phyloP scores from a whole-genome alignment of 2,888 invertebrate genomes.

The Clitarchus hookeri region DNA sequence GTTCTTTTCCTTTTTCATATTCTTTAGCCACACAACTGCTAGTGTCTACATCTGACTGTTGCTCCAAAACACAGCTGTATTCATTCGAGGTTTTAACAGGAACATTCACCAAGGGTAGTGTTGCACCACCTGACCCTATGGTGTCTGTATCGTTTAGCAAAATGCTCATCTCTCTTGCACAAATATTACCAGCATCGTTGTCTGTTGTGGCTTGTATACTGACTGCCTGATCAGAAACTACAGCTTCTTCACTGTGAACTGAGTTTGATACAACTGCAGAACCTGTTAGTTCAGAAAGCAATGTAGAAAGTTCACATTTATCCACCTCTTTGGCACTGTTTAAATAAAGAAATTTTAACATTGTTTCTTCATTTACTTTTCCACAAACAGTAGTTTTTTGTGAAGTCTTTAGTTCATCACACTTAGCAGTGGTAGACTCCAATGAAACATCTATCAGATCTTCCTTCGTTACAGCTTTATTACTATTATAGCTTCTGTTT shows the following conservation, averaged over 20 bases:
- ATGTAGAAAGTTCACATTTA: neutral
- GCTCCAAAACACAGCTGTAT: neutral
- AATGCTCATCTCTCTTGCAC: neutral
- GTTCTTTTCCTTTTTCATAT: neutral
- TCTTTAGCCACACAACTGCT: neutral
- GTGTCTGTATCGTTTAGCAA: neutral
- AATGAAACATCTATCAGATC: neutral
- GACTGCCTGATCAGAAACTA: neutral
- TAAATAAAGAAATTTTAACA: neutral
- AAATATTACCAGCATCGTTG: neutral
- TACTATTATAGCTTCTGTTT: neutral
- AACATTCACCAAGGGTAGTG: neutral
- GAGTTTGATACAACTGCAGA: neutral
- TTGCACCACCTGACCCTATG: neutral
- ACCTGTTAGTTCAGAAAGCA: neutral
- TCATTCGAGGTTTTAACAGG: neutral
- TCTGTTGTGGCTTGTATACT: neutral
- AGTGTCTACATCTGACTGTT: neutral
- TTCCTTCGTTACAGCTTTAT: neutral
- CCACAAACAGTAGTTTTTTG: neutral
- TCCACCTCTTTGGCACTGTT: neutral
- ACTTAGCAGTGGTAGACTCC: neutral
- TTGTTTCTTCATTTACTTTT: neutral
- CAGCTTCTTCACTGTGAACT: neutral
- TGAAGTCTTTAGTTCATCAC: neutral